Percentiles rank a stretch among this genome's conserved stretches.
These are phyloP conservation scores for Chamaea fasciata DNA, from an alignment of 2,113 vertebrate genomes.

Conservation along the genomic window DNA sequence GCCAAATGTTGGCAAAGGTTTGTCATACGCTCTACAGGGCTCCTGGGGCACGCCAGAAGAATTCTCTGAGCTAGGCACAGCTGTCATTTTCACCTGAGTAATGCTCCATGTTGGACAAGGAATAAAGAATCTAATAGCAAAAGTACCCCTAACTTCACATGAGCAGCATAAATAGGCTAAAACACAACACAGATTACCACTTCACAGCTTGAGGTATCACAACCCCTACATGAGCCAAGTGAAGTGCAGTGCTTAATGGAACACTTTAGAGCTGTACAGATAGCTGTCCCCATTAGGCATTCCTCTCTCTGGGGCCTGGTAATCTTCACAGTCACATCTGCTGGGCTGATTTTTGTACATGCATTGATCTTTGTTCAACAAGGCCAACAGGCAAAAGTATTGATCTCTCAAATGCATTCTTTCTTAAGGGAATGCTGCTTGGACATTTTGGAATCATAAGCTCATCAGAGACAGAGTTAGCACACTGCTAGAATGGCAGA, in stretches of 20 bases:
- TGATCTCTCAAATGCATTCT: background rate
- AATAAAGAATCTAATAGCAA: background rate
- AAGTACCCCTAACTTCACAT: background rate
- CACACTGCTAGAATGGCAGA: background rate
- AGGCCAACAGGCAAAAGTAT: background rate
- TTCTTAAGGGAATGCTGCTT: background rate
- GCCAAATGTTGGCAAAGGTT: background rate
- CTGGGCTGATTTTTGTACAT: background rate
- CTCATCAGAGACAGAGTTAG: background rate
- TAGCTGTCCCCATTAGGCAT: background rate
- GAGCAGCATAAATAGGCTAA: background rate
- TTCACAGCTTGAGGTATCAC: background rate
- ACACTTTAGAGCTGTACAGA: background rate
- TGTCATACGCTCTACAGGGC: background rate
- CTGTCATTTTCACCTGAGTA: slow-evolving; percentile 10
- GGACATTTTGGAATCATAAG: background rate
- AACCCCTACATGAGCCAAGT: background rate
- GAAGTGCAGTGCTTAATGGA: background rate
- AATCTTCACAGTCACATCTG: background rate
- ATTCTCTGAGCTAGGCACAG: background rate
- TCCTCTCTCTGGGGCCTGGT: background rate
- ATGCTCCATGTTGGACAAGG: background rate
- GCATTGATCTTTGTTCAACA: background rate
- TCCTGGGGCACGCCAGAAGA: background rate
- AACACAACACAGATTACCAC: background rate